Percentiles rank a stretch among this genome's conserved stretches.
Conservation (phyloP, 2,888 invertebrate genomes). For the Lampropteryx suffumata region DNA sequence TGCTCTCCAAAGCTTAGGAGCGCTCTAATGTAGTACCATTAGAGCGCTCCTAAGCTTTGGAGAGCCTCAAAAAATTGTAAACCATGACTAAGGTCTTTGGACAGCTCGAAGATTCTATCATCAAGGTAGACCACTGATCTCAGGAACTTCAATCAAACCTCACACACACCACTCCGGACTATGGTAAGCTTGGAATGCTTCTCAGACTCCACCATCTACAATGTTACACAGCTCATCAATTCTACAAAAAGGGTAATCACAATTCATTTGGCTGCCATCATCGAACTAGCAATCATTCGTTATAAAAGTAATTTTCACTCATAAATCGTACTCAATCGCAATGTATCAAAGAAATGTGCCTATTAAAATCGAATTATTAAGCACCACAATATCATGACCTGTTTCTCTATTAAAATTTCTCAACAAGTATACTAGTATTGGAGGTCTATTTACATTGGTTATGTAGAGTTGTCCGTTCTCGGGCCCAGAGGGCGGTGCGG, state of each 20-base stretch:
- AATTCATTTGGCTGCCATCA: constrained; percentile 42
- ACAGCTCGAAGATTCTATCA: too few relatives aligned
- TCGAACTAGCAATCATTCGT: constrained; percentile 65
- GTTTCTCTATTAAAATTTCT: constrained; percentile 4
- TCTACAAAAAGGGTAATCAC: constrained; percentile 18
- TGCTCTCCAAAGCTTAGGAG: too few relatives aligned
- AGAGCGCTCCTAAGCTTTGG: too few relatives aligned
- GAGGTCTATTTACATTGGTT: constrained; percentile 43
- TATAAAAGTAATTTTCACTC: constrained; percentile 63
- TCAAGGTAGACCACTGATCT: too few relatives aligned
- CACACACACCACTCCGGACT: too few relatives aligned
- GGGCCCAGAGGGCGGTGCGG: constrained; percentile 43
- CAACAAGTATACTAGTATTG: constrained; percentile 26
- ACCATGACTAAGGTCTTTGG: too few relatives aligned
- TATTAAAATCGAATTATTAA: constrained; percentile 75
- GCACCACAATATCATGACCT: constrained; percentile 41
- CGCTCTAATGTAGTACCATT: too few relatives aligned
- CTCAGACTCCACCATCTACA: background rate
- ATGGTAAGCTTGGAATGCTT: background rate
- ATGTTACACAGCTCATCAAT: constrained; percentile 10
- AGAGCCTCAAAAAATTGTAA: too few relatives aligned
- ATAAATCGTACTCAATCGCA: constrained; percentile 51
- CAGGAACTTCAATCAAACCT: too few relatives aligned
- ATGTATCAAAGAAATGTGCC: constrained; percentile 56
- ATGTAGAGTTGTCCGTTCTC: constrained; percentile 2